These are phyloP conservation scores for Hydropsyche tenuis DNA, from an alignment of 1,140 invertebrate genomes.

Conservation along the genomic window DNA sequence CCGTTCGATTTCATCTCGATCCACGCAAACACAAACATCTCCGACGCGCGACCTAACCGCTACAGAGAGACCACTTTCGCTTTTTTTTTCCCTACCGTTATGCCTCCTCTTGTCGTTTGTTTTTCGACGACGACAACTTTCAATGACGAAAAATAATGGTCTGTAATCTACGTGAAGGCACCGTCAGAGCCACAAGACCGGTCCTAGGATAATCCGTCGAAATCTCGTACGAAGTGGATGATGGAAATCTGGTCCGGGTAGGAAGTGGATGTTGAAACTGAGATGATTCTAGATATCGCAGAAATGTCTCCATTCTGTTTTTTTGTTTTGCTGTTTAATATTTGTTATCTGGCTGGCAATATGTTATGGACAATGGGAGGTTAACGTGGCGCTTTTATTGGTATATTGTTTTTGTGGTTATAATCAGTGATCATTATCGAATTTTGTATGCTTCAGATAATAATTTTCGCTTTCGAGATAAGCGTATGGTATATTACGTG, in stretches of 20 bases:
- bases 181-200: too few relatives aligned
- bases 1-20: constrained; percentile 7
- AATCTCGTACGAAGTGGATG: too few relatives aligned
- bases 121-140: constrained; percentile 21
- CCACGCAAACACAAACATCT: constrained; percentile 5
- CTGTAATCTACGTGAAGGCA: too few relatives aligned
- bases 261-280: constrained; percentile 3
- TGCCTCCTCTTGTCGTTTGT: constrained; percentile 12
- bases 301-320: constrained; percentile 9
- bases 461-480: too few relatives aligned
- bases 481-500: background rate
- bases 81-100: constrained; percentile 5
- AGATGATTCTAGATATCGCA: constrained; percentile 1
- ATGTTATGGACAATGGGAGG: background rate
- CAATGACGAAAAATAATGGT: constrained; percentile 27
- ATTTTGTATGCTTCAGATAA: too few relatives aligned
- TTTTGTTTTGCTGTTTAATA: too few relatives aligned
- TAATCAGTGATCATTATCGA: background rate
- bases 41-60: background rate
- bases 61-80: constrained; percentile 12
- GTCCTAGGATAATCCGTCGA: too few relatives aligned
- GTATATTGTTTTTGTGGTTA: background rate
- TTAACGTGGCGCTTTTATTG: background rate
- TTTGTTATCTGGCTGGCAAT: background rate
- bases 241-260: background rate